These are phyloP conservation scores for Heliothis peltigera DNA, from an alignment of 2,888 invertebrate species.

Conservation along the genomic window DNA sequence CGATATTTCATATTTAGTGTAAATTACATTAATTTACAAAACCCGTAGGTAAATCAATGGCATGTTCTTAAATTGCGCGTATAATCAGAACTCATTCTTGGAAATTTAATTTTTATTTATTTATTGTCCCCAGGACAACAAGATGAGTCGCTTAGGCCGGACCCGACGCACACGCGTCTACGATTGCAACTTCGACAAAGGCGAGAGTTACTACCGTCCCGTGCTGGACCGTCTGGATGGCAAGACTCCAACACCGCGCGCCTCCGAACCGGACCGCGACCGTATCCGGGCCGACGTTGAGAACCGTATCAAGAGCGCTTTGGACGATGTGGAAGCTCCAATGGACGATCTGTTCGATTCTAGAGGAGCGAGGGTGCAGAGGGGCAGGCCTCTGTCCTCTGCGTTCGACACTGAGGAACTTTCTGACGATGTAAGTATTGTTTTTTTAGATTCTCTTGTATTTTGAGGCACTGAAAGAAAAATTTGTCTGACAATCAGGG, in stretches of 20 bases:
- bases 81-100: no score
- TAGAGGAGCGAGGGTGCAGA: slow-evolving; percentile 89
- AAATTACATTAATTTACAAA: no score
- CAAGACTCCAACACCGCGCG: slow-evolving; percentile 82
- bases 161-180: slow-evolving; percentile 95
- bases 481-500: no score
- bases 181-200: slow-evolving; percentile 95
- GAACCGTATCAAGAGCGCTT: slow-evolving; percentile 78
- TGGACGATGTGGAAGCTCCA: slow-evolving; percentile 77
- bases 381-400: slow-evolving; percentile 82
- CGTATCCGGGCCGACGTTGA: slow-evolving; percentile 79
- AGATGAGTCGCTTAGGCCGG: slow-evolving; percentile 87
- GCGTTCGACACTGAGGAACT: slow-evolving; percentile 86
- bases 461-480: no score
- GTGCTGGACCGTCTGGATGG: slow-evolving; percentile 94
- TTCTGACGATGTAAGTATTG: slow-evolving; percentile 84
- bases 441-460: no score
- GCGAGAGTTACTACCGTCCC: slow-evolving; percentile 95
- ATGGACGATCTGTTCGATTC: slow-evolving; percentile 92
- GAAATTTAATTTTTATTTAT: no score
- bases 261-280: slow-evolving; percentile 80
- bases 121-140: slow-evolving; percentile 47
- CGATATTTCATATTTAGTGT: no score
- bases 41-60: no score
- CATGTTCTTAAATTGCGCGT: no score